Conservation (phyloP, 37 sponge, comb jelly and placozoan genomes). For the Geodia barretti region DNA sequence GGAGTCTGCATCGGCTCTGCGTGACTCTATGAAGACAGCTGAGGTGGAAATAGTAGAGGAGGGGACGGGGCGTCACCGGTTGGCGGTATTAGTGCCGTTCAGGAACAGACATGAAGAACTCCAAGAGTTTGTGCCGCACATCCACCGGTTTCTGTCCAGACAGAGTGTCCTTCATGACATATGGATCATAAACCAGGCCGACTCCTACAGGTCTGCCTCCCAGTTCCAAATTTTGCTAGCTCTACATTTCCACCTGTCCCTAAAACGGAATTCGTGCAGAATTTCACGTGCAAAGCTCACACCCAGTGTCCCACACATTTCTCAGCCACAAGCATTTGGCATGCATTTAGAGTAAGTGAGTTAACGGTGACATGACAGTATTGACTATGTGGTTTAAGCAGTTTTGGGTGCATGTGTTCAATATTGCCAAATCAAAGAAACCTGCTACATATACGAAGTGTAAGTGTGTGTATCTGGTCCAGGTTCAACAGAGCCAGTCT, state of each 20-base stretch:
- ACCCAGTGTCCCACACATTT: neutral
- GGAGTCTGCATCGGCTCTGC: no score
- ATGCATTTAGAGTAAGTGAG: neutral
- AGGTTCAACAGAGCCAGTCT: conserved; percentile 91
- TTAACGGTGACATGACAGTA: no score
- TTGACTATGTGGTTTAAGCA: no score
- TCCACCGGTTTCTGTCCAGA: conserved; percentile 74
- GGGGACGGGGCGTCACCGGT: conserved; percentile 25
- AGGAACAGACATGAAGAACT: conserved; percentile 85
- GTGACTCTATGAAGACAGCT: neutral
- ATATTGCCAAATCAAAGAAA: neutral
- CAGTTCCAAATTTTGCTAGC: no score
- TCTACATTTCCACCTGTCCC: no score
- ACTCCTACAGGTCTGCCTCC: conserved; percentile 71
- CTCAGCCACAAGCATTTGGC: neutral
- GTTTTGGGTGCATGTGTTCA: neutral
- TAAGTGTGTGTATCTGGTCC: neutral
- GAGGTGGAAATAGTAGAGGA: neutral
- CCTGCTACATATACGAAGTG: no score
- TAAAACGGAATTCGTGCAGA: neutral
- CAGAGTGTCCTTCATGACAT: conserved; percentile 79
- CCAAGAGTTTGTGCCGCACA: conserved; percentile 87
- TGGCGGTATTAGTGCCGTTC: conserved; percentile 91
- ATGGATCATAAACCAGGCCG: conserved; percentile 93
- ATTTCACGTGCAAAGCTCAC: neutral